Conservation (phyloP, 1,140 invertebrate genomes). For the Oryctes rhinoceros region DNA sequence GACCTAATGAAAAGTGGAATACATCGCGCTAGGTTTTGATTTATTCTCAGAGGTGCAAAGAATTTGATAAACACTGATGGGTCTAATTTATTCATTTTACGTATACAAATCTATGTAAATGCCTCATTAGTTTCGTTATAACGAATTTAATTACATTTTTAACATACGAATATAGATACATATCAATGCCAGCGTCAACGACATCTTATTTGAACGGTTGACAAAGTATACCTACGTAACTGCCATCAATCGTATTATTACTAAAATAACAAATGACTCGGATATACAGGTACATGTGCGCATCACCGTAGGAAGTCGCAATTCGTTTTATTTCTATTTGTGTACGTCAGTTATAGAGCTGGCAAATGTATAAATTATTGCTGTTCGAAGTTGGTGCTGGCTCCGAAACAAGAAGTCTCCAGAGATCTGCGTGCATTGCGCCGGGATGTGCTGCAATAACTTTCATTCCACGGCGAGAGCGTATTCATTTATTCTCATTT, state of each 20-base stretch:
- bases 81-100: too few relatives aligned
- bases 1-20: too few relatives aligned
- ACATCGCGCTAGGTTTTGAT: too few relatives aligned
- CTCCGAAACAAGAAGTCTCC: conserved; percentile 7
- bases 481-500: conserved; percentile 19
- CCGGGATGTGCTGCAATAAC: conserved; percentile 7
- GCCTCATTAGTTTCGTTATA: too few relatives aligned
- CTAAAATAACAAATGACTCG: background rate
- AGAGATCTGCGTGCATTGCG: conserved; percentile 8
- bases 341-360: background rate
- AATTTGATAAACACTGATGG: too few relatives aligned
- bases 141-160: too few relatives aligned
- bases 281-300: background rate
- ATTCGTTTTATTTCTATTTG: conserved; percentile 4
- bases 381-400: conserved; percentile 2
- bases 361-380: conserved; percentile 10
- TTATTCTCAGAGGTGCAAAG: too few relatives aligned
- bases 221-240: background rate
- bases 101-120: too few relatives aligned
- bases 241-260: background rate
- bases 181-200: background rate
- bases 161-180: background rate
- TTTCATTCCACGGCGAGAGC: background rate
- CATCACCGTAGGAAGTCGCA: background rate
- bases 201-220: background rate